These are phyloP conservation scores for Drosophila mimica DNA, from an alignment of 2,888 invertebrate species.

Conservation along the genomic window DNA sequence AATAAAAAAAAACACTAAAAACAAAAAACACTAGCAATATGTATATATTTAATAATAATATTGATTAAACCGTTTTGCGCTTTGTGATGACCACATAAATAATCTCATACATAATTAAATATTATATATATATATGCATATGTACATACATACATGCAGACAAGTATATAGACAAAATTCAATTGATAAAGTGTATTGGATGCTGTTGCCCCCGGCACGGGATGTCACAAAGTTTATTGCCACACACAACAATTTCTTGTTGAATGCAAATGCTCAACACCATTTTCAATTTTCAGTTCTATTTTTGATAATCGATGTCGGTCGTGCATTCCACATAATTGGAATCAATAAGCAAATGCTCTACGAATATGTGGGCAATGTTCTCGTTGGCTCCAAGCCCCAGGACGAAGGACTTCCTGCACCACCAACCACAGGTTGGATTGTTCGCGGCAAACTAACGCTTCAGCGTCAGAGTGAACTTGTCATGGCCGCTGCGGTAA, in stretches of 20 bases:
- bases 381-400: constrained; percentile 84
- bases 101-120: constrained; percentile 33
- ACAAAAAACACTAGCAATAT: constrained; percentile 20
- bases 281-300: constrained; percentile 69
- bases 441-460: constrained; percentile 84
- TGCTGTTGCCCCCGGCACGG: constrained; percentile 62
- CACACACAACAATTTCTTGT: constrained; percentile 47
- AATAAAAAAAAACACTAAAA: background rate
- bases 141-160: constrained; percentile 9
- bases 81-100: constrained; percentile 41
- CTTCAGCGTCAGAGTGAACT: constrained; percentile 81
- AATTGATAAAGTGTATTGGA: constrained; percentile 72
- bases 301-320: constrained; percentile 78
- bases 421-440: constrained; percentile 84
- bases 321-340: constrained; percentile 83
- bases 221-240: constrained; percentile 52
- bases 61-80: constrained; percentile 51
- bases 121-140: constrained; percentile 16
- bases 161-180: constrained; percentile 56
- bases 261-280: constrained; percentile 40
- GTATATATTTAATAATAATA: constrained; percentile 40
- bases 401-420: constrained; percentile 83
- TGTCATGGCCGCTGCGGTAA: constrained; percentile 84
- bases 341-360: constrained; percentile 84
- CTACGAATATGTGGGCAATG: constrained; percentile 85